A percentile compares a stretch with the other conserved stretches of the same genome.
Evolutionary conservation across 1,140 invertebrate genomes (phyloP).

Genomic region (Bactericera cockerelli): DNA sequence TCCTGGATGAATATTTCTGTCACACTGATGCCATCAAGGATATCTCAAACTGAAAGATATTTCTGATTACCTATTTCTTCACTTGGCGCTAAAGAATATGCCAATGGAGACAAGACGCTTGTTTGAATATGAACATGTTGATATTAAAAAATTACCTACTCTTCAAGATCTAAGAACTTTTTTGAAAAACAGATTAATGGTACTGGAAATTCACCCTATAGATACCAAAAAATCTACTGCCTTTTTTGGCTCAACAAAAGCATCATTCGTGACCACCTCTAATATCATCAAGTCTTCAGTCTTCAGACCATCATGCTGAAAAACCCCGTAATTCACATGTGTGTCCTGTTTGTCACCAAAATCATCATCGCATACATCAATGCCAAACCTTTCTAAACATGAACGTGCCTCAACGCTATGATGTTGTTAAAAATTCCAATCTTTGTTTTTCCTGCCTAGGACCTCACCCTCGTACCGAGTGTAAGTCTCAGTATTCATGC

Average conservation of each 20-base stretch:
- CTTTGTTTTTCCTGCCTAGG: not conserved
- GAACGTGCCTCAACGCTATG: not conserved
- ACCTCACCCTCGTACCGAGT: not conserved
- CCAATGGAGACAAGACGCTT: not conserved
- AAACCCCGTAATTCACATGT: too few species aligned
- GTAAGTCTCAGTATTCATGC: not conserved
- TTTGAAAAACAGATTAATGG: too few species aligned
- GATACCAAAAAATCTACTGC: too few species aligned
- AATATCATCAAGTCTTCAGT: too few species aligned
- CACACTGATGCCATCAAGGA: not conserved
- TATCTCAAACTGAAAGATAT: not conserved
- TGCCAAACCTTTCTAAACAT: not conserved
- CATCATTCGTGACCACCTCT: too few species aligned
- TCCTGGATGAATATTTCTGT: not conserved
- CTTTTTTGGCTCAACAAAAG: too few species aligned
- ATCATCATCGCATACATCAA: not conserved
- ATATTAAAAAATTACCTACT: too few species aligned
- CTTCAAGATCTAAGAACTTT: too few species aligned
- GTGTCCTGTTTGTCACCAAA: not conserved
- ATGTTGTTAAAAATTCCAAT: not conserved
- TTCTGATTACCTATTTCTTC: not conserved
- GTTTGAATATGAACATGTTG: not conserved
- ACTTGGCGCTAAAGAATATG: not conserved
- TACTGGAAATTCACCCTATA: too few species aligned
- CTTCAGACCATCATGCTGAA: too few species aligned